These are phyloP conservation scores for Suricata suricatta DNA, from an alignment of 2,113 vertebrate species.

Conservation along the genomic window DNA sequence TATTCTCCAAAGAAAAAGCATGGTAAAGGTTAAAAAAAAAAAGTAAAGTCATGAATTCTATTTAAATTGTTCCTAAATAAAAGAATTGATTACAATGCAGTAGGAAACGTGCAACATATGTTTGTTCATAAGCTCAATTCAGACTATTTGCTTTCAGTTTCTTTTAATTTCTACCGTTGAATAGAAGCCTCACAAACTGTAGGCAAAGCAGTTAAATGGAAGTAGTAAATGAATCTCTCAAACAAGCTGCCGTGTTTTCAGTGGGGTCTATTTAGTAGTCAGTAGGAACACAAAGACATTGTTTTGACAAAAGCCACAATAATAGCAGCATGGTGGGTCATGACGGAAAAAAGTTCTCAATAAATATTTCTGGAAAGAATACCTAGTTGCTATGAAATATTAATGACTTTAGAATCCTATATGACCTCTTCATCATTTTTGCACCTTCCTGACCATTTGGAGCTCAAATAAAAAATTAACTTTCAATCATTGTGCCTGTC, in stretches of 20 bases:
- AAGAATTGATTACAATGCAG: conserved; percentile 54
- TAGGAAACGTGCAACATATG: conserved; percentile 47
- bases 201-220: background rate
- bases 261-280: background rate
- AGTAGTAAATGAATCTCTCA: background rate
- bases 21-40: conserved; percentile 35
- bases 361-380: background rate
- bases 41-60: conserved; percentile 13
- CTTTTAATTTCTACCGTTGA: background rate
- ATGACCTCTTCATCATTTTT: background rate
- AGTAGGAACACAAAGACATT: background rate
- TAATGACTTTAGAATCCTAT: background rate
- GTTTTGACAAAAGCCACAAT: background rate
- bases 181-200: background rate
- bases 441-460: background rate
- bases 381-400: background rate
- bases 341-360: background rate
- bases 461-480: background rate
- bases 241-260: background rate
- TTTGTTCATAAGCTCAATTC: conserved; percentile 56
- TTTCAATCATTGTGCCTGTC: background rate
- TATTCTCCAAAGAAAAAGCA: conserved; percentile 56
- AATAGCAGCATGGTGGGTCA: background rate
- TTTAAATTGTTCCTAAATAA: conserved; percentile 63
- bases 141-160: background rate